Percentiles rank a stretch among this genome's conserved stretches.
These are phyloP conservation scores for Cercocebus atys DNA, from an alignment of 2,113 vertebrate species.

Conservation along the genomic window DNA sequence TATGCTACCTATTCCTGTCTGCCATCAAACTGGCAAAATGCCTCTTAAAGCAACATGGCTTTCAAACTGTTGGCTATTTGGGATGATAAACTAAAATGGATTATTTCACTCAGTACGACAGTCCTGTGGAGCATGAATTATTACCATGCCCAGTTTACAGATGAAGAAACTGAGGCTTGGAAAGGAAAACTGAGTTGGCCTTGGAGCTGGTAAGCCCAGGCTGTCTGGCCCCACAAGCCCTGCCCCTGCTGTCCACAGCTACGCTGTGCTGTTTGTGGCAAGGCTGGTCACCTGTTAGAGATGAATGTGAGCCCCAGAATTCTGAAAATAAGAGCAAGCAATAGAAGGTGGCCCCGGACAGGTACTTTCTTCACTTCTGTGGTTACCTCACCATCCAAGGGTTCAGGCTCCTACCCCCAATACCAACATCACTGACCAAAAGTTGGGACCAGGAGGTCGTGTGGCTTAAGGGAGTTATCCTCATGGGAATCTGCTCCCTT, in stretches of 20 bases:
- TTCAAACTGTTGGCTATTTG: not conserved
- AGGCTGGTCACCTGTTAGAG: not conserved
- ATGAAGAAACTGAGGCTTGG: not conserved
- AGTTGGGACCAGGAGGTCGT: not conserved
- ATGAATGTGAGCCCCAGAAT: not conserved
- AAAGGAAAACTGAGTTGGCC: not conserved
- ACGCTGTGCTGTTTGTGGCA: not conserved
- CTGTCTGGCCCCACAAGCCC: not conserved
- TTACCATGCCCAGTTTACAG: not conserved
- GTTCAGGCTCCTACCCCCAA: not conserved
- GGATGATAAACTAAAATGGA: not conserved
- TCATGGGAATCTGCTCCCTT: not conserved
- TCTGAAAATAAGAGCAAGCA: not conserved
- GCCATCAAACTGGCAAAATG: not conserved
- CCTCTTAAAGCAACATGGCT: not conserved
- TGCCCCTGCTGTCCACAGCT: not conserved
- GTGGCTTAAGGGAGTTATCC: not conserved
- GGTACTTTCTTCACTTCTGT: not conserved
- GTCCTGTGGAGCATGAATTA: not conserved
- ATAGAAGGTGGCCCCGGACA: not conserved
- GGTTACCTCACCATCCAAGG: not conserved
- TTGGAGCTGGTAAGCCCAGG: not conserved
- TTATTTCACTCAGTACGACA: not conserved
- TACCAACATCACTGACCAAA: not conserved
- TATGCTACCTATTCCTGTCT: not conserved